Evolutionary conservation across 1,140 invertebrate genomes (phyloP).

Genomic region (Hyles vespertilio): DNA sequence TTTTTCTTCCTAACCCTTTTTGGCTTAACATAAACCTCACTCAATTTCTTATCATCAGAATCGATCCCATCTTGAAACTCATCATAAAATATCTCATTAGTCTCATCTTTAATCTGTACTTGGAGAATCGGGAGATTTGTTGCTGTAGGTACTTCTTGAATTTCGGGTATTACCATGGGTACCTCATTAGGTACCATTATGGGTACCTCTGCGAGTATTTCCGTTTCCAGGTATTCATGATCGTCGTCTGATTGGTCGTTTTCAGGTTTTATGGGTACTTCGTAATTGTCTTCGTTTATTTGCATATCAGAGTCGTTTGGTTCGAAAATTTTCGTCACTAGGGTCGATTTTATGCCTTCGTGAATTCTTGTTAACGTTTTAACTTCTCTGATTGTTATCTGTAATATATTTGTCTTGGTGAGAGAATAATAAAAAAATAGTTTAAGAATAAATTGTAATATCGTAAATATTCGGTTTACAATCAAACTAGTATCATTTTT

Average conservation of each 20-base stretch:
- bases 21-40: slow-evolving; percentile 40
- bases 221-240: slow-evolving; percentile 3
- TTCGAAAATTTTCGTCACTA: slow-evolving; percentile 28
- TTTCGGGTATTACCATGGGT: too few relatives aligned
- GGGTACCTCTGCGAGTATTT: slow-evolving; percentile 12
- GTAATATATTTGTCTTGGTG: too few relatives aligned
- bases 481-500: too few relatives aligned
- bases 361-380: slow-evolving; percentile 37
- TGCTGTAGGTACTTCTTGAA: too few relatives aligned
- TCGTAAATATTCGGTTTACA: too few relatives aligned
- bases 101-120: slow-evolving; percentile 43
- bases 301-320: slow-evolving; percentile 27
- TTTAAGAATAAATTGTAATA: too few relatives aligned
- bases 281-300: slow-evolving; percentile 14
- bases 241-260: neutral
- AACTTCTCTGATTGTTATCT: slow-evolving; percentile 49
- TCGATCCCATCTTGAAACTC: slow-evolving; percentile 37
- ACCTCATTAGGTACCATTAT: too few relatives aligned
- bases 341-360: slow-evolving; percentile 25
- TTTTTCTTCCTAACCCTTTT: slow-evolving; percentile 38
- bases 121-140: slow-evolving; percentile 5
- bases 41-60: slow-evolving; percentile 49
- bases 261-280: slow-evolving; percentile 15
- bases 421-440: too few relatives aligned
- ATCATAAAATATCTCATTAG: slow-evolving; percentile 49